Evolutionary conservation across 2,888 invertebrate species (phyloP), one percentile per base, ranked within the genome.

Genomic region (Venusia cambrica): DNA sequence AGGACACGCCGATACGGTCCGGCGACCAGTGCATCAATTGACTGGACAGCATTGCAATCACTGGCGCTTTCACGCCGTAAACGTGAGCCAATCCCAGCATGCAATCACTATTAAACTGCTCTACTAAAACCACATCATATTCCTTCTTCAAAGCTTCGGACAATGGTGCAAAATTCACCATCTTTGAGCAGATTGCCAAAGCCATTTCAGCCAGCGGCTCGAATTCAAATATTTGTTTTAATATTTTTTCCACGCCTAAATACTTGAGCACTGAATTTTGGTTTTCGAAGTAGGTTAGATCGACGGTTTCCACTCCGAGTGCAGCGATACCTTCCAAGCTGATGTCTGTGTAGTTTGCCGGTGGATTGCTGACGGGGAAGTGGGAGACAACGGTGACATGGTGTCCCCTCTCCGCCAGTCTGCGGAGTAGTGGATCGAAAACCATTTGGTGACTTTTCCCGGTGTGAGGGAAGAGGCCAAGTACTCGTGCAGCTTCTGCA

Each of bases 51-150:
- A 90, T 45, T 0, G 85, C 88, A 4, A 92, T 71, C 1, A 89
- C 72, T 0, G 92, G 92, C 3, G 88, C 85, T 29, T 87, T 75
- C 35, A 74, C 48, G 1, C 70, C 73, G 47, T 91, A 78, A 11
- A 89, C 58, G 59, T 91, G 83, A 0, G 87, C 83, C 29, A 92
- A 66, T 0, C 90, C 91, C 25, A 92, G 62, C 67, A 90, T 88
- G 38, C 92, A 92, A 49, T 92, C 91, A 14, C 90, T 88, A 47
- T 88, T 90, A 46, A 92, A 92, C 43, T 88, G 83, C 60, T 92
- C 92, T 9, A 89, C 79, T 4, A 92, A 60, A 4, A 92, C 66
- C 5, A 92, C 54, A 57, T 94, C 93, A 47, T 91, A 93, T n/a
- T 81, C 71, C 15, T 65, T 64, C 41, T 72, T 65, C 46, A 87